Base-by-base conservation (phyloP, 2,113 vertebrate species). In the Enhydra lutris region DNA sequence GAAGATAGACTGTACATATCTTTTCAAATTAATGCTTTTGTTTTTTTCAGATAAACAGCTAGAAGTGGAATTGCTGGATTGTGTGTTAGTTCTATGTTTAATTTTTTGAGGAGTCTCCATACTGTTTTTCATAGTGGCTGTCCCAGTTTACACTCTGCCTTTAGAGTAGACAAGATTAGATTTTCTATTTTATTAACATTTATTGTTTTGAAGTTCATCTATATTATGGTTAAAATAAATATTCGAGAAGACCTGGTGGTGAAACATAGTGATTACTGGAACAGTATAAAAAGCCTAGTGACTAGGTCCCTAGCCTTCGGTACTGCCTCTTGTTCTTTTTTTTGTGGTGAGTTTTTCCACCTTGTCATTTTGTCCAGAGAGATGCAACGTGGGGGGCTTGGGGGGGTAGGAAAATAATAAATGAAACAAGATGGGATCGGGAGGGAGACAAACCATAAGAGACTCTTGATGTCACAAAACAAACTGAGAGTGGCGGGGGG, bases 181-280 rank as follows among this genome's bases (percentile, higher is more conserved):
- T 18, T 88, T 79, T 57, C 2, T 65, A 26, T 69, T 88, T 90
- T 96, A 84, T 55, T 92, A 52, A 21, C 63, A 42, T 78, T 85
- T 76, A 82, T 69, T 61, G 39, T 85, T 95, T 90, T 63, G n/a
- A 94, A 67, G 47, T 78, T n/a, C 50, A 23, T 81, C 45, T 63
- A 26, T 12, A 91, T 79, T 57, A 71, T 69, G 34, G 31, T 82
- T 95, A 92, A 94, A 88, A 92, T 88, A 86, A 95, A 84, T 81
- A n/a, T 88, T 96, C 80, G 31, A 14, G 29, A 94, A 96, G 29
- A 47, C 10, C 14, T 84, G 15, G 55, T 74, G 31, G 39, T 86
- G 61, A 87, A 89, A 90, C 45, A 23, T 1, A 74, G 24, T 82
- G 57, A 85, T 83, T n/a, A 14, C 15, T 74, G 50, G 65, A 57